phyloP scores from a whole-genome alignment of 2,113 vertebrate species.

The Hyla sarda region DNA sequence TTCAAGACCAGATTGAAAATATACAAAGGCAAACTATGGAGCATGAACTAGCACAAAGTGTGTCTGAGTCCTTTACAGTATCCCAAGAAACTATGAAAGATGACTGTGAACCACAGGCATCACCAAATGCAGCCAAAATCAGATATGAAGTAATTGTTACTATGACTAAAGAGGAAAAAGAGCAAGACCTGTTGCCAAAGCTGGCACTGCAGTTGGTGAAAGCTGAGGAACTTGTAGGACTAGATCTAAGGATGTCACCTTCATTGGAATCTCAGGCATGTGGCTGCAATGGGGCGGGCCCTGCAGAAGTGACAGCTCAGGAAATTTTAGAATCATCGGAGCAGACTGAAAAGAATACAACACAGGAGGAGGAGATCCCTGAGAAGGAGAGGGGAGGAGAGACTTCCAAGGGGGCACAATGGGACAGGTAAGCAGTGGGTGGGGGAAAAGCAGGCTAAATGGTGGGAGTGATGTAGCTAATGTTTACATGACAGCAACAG shows the following conservation, averaged over 20 bases:
- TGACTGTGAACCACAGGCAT: background rate
- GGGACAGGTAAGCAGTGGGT: slow-evolving; percentile 39
- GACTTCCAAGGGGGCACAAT: slow-evolving; percentile 6
- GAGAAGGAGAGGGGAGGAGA: slow-evolving; percentile 4
- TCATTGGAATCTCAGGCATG: slow-evolving; percentile 53
- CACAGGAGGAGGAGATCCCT: slow-evolving; percentile 36
- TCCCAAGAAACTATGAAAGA: background rate
- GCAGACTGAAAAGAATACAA: slow-evolving; percentile 17
- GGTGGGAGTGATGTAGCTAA: background rate
- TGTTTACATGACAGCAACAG: background rate
- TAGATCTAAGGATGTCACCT: slow-evolving; percentile 49
- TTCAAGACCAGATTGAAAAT: background rate
- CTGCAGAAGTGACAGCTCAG: slow-evolving; percentile 41
- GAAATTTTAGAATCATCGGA: slow-evolving; percentile 9
- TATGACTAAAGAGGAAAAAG: slow-evolving; percentile 36
- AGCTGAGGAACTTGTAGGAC: slow-evolving; percentile 44
- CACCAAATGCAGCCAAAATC: background rate
- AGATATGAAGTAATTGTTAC: background rate
- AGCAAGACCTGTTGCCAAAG: background rate
- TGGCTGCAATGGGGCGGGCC: slow-evolving; percentile 33
- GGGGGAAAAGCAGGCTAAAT: background rate
- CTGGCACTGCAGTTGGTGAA: slow-evolving; percentile 11
- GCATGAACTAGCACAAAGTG: background rate
- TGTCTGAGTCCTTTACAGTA: background rate
- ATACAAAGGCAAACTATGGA: background rate